Percentiles rank a stretch among this genome's conserved stretches.
These are phyloP conservation scores for Xyrauchen texanus DNA, from an alignment of 2,113 vertebrate genomes.

Conservation along the genomic window DNA sequence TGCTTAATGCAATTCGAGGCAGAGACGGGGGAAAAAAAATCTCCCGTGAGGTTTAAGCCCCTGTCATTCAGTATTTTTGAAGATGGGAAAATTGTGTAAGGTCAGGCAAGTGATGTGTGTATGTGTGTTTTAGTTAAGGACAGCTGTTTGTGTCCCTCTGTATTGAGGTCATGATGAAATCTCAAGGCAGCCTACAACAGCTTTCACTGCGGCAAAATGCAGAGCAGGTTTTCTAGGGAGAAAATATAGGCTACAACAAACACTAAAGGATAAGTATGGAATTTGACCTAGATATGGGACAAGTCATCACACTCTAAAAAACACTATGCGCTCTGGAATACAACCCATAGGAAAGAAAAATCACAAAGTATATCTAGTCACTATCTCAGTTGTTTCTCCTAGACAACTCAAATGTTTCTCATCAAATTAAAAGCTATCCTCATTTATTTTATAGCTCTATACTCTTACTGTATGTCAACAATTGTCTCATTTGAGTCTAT, in stretches of 20 bases:
- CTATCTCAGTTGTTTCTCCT: too few relatives aligned
- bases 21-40: conserved; percentile 1
- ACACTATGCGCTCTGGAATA: not conserved
- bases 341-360: too few relatives aligned
- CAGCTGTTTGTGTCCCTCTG: conserved; percentile 16
- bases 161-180: conserved; percentile 1
- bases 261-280: not conserved
- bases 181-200: not conserved
- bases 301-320: not conserved
- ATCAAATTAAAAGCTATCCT: too few relatives aligned
- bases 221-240: not conserved
- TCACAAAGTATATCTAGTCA: too few relatives aligned
- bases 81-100: not conserved
- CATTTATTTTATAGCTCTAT: too few relatives aligned
- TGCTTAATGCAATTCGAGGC: conserved; percentile 1
- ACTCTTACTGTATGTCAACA: too few relatives aligned
- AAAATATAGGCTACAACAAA: not conserved
- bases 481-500: too few relatives aligned
- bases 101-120: not conserved
- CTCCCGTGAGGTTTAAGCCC: conserved; percentile 14
- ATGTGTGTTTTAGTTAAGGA: not conserved
- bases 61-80: conserved; percentile 2
- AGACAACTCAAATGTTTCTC: too few relatives aligned
- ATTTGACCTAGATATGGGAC: conserved; percentile 4
- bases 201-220: conserved; percentile 5